Evolutionary conservation across 2,888 invertebrate genomes (phyloP), one percentile per base, ranked within the genome.

Genomic region (Phengaris alcon): DNA sequence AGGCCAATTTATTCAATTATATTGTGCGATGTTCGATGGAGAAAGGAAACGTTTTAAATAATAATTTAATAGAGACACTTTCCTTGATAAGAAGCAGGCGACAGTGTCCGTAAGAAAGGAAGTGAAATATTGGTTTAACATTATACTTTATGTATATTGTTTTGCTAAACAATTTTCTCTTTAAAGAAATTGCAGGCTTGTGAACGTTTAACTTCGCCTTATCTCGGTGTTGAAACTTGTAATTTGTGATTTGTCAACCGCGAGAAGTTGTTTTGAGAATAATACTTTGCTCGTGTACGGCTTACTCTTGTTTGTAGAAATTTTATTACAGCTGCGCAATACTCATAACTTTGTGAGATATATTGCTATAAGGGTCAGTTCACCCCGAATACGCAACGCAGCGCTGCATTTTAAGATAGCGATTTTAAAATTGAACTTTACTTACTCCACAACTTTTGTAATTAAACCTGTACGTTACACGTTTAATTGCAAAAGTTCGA

Each of bases 181-280:
- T 64, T 35, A 35, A 35, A 44, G 13, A 64, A 22, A 64, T 35
- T 44, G 64, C 35, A 35, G 64, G 35, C 64, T 64, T 44, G 64
- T 12, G 64, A 64, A 64, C 64, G 35, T 64, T 64, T 64, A 64
- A 64, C 64, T 64, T 64, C 15, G 13, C 12, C 35, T 64, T 44
- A 12, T 64, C 64, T 64, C 35, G 64, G 64, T 64, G 64, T 64
- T 64, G 35, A 64, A 64, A 64, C 35, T 64, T 64, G 64, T 64
- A 64, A 64, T 64, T 64, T 64, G 64, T 64, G 64, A 64, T 64
- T 64, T 64, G 64, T 64, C 64, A 64, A 64, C 35, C 35, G 44
- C 12, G 64, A 64, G 64, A 64, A 59, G 59, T 22, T 22, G 59
- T 59, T 59, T 59, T 5, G 59, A 59, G 6, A 44, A 44, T 64